Evolutionary conservation across 2,797 vertebrate genomes (phyloP).

Genomic region (Epinephelus malabaricus): DNA sequence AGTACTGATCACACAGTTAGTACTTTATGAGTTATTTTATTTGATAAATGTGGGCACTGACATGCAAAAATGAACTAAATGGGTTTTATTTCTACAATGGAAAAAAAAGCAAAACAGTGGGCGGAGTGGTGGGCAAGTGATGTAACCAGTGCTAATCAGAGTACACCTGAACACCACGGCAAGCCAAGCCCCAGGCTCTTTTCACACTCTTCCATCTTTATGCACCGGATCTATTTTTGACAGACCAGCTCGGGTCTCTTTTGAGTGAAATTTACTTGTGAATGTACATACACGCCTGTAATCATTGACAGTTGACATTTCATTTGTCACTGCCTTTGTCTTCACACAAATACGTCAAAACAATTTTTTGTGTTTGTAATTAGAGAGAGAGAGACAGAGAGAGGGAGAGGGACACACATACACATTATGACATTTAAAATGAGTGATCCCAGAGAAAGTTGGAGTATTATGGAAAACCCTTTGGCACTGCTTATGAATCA

Average conservation of each 20-base stretch:
- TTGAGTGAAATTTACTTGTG: neutral
- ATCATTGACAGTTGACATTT: neutral
- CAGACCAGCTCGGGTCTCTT: neutral
- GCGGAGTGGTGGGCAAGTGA: too few species aligned
- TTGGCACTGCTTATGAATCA: constrained; percentile 59
- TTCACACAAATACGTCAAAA: neutral
- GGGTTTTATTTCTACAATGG: too few species aligned
- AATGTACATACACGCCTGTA: neutral
- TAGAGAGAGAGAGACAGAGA: neutral
- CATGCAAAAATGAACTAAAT: too few species aligned
- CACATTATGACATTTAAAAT: constrained; percentile 12
- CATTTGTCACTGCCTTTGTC: neutral
- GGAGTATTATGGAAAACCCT: constrained; percentile 45
- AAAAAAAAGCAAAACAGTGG: too few species aligned
- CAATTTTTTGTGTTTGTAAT: neutral
- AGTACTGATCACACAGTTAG: too few species aligned
- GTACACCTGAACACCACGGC: too few species aligned
- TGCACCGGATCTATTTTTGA: neutral
- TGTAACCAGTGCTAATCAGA: too few species aligned
- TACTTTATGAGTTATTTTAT: too few species aligned
- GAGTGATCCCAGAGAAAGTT: neutral
- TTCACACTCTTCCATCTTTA: neutral
- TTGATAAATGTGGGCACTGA: too few species aligned
- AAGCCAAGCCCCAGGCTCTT: neutral
- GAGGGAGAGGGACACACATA: neutral